Percentiles rank a stretch among this genome's conserved stretches.
Conservation (phyloP, 2,797 vertebrate species). For the Phyllotis vaccarum region DNA sequence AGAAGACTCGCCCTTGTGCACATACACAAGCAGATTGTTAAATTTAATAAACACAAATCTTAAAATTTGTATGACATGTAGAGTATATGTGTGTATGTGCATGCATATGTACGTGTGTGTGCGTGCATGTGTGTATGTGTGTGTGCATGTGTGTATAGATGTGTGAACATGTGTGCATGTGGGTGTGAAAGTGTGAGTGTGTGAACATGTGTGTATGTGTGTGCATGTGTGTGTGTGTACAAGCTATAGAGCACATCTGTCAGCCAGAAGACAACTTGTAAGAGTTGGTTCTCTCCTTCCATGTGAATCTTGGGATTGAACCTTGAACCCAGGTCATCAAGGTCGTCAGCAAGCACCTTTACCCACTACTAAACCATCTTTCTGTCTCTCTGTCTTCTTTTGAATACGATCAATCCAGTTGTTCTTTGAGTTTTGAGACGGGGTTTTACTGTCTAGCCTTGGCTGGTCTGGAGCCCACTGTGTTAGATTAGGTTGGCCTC, state of each 20-base stretch:
- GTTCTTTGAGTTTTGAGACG: background rate
- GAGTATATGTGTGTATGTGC: background rate
- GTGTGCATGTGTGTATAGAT: background rate
- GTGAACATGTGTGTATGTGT: too few species aligned
- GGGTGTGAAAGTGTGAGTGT: too few species aligned
- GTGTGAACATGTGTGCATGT: too few species aligned
- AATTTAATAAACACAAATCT: background rate
- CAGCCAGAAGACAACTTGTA: background rate
- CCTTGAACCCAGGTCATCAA: background rate
- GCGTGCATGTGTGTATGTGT: background rate
- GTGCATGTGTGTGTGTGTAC: too few species aligned
- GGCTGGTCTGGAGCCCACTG: background rate
- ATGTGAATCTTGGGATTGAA: background rate
- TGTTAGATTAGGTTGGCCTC: background rate
- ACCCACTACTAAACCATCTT: background rate
- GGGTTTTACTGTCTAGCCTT: background rate
- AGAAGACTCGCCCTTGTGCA: background rate
- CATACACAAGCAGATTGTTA: background rate
- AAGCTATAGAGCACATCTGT: too few species aligned
- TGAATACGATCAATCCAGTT: background rate
- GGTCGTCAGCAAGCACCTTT: background rate
- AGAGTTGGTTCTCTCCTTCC: background rate
- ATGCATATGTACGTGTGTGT: fast-evolving
- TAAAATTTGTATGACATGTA: background rate
- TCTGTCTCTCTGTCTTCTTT: background rate